Conservation (phyloP, 2,797 vertebrate species). For the Anguilla pacifica region DNA sequence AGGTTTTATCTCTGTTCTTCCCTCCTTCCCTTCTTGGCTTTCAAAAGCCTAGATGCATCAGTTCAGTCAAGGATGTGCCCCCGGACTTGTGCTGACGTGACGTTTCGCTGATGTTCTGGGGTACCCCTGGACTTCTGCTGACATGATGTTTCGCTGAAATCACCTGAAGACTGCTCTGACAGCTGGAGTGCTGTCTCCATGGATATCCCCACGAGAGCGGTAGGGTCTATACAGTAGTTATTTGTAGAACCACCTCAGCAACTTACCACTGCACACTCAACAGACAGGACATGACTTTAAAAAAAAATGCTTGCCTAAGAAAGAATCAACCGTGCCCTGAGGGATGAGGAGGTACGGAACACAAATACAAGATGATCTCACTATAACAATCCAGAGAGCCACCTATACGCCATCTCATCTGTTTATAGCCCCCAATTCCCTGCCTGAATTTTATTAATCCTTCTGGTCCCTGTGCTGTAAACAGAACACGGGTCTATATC, state of each 20-base stretch:
- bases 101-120: background rate
- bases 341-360: background rate
- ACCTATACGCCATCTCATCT: background rate
- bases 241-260: background rate
- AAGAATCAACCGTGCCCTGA: background rate
- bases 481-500: slow-evolving; percentile 4
- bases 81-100: background rate
- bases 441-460: background rate
- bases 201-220: background rate
- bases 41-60: slow-evolving; percentile 14
- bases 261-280: background rate
- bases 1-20: background rate
- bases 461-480: background rate
- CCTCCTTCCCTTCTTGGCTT: slow-evolving; percentile 4
- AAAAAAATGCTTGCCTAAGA: background rate
- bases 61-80: background rate
- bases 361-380: background rate
- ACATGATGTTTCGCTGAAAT: background rate
- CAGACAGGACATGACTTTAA: background rate
- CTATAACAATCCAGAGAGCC: background rate
- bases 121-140: background rate
- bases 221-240: background rate
- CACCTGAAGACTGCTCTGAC: background rate
- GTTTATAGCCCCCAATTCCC: background rate
- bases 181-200: background rate